Evolutionary conservation across 2,113 vertebrate genomes (phyloP), one percentile per base, ranked within the genome.

Genomic region (Hypocryptadius cinnamomeus): DNA sequence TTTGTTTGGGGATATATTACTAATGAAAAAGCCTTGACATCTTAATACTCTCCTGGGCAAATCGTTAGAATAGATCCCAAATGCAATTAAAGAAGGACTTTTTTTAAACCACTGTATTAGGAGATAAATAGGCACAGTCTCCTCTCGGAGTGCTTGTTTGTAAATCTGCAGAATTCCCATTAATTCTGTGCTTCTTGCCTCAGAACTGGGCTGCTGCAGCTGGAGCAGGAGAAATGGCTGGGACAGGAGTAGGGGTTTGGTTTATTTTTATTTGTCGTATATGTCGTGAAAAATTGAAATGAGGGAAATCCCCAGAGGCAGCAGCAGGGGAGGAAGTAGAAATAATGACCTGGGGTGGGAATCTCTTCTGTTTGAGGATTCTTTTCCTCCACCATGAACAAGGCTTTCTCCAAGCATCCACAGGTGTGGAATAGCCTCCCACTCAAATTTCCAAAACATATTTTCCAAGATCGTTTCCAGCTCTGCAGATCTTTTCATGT

Each of bases 51-150:
- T 94, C 92, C 92, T 89, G 95, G 87, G 95, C 91, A 95, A 95
- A 97, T 95, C 83, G n/a, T 96, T 95, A 94, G 85, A 93, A 95
- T 96, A 85, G 94, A 96, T 97, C 97, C 95, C 94, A 95, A 95
- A 96, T 50, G 89, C 96, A 97, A 97, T 97, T 97, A 96, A 95
- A 97, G 72, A 71, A 92, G 78, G 90, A 8, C 68, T 39, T 76
- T 90, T 83, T 89, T 92, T 57, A 77, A 94, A 91, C 44, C 70
- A 92, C 70, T 94, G 87, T 93, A 92, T 95, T 94, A 92, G 87
- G 78, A 95, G 94, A 95, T 92, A 94, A 96, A 96, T 96, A 82
- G 89, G 91, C 73, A 51, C 31, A 44, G 72, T 78, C 78, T 93
- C 83, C 64, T 71, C 37, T 79, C 82, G 80, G 88, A 90, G 89